phyloP scores from a whole-genome alignment of 2,797 vertebrate genomes.

The Eospalax fontanierii region DNA sequence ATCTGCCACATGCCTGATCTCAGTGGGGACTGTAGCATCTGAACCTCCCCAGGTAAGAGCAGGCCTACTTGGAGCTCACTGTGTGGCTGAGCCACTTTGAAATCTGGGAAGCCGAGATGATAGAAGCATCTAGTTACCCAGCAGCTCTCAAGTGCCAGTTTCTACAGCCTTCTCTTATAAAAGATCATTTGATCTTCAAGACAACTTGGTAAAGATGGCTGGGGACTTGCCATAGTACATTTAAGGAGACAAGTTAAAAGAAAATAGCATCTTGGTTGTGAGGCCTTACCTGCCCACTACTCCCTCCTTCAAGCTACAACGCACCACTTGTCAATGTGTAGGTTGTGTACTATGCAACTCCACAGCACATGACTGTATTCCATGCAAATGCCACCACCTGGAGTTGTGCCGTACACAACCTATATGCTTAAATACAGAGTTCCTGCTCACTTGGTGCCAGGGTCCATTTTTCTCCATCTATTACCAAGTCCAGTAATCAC shows the following conservation, averaged over 20 bases:
- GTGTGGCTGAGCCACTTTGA: background rate
- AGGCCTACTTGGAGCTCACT: slow-evolving; percentile 24
- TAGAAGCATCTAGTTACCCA: slow-evolving; percentile 7
- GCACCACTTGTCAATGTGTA: fast-evolving
- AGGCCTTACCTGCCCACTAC: background rate
- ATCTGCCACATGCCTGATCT: background rate
- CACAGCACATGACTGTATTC: fast-evolving
- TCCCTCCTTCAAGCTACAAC: background rate
- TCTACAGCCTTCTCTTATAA: background rate
- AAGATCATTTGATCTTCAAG: slow-evolving; percentile 39
- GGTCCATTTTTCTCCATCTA: slow-evolving; percentile 61
- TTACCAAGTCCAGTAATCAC: slow-evolving; percentile 63
- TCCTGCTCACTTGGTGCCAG: background rate
- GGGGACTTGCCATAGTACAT: background rate
- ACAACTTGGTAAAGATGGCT: background rate
- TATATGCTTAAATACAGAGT: background rate
- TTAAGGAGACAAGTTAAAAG: slow-evolving; percentile 35
- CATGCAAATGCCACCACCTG: background rate
- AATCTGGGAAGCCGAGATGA: slow-evolving; percentile 13
- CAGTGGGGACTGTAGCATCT: background rate
- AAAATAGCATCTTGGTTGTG: background rate
- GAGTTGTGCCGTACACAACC: background rate
- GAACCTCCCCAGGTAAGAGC: slow-evolving; percentile 40
- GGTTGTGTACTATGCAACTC: background rate
- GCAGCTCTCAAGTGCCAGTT: background rate